A percentile compares a stretch with the other conserved stretches of the same genome.
phyloP scores from a whole-genome alignment of 2,888 invertebrate species.

The Thelaira solivaga region DNA sequence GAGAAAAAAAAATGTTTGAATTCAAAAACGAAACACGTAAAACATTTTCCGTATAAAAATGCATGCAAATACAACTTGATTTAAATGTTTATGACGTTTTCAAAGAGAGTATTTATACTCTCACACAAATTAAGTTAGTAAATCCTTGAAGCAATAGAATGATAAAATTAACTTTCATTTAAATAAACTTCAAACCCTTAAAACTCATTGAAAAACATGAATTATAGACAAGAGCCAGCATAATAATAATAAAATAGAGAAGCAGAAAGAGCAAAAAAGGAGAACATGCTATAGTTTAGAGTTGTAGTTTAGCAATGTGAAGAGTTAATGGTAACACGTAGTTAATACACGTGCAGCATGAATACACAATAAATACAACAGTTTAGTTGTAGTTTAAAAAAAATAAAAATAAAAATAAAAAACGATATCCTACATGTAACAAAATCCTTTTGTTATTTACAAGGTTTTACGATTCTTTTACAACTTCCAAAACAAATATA shows the following conservation, averaged over 20 bases:
- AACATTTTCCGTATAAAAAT: conserved; percentile 22
- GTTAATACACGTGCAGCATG: conserved; percentile 52
- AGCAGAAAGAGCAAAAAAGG: neutral
- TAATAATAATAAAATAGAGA: too few species aligned
- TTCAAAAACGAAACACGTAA: conserved; percentile 39
- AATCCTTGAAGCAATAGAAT: conserved; percentile 1
- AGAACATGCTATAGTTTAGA: too few species aligned
- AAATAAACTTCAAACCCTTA: conserved; percentile 8
- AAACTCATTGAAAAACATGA: conserved; percentile 30
- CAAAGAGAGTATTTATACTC: neutral
- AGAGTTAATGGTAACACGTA: conserved; percentile 59
- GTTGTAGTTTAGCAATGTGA: too few species aligned
- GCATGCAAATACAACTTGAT: neutral
- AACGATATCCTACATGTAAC: neutral
- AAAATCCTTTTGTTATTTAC: conserved; percentile 40
- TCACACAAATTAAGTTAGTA: neutral
- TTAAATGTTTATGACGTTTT: neutral
- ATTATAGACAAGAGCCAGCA: neutral
- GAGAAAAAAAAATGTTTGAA: too few species aligned
- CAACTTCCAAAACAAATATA: conserved; percentile 20
- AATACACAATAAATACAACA: conserved; percentile 44
- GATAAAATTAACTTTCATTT: conserved; percentile 19
- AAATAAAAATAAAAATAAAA: neutral
- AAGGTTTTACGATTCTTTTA: conserved; percentile 22
- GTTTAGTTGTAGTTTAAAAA: conserved; percentile 26